Evolutionary conservation across 2,888 invertebrate genomes (phyloP).

Genomic region (Apamea crenata): DNA sequence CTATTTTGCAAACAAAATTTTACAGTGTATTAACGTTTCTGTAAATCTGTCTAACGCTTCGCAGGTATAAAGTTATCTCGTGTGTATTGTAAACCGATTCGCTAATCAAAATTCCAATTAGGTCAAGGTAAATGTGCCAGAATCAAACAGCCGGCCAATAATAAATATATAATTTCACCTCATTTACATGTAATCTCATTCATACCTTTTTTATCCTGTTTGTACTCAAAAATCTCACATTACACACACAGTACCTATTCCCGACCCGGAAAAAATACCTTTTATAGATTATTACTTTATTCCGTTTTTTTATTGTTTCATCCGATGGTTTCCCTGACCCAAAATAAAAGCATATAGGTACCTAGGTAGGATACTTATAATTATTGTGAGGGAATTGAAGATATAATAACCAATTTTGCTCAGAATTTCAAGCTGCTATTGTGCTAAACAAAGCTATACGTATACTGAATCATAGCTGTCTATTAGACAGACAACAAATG

Average conservation of each 20-base stretch:
- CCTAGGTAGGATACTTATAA: no score
- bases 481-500: not conserved
- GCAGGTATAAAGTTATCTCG: not conserved
- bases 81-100: slow-evolving; percentile 12
- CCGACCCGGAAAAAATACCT: not conserved
- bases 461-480: not conserved
- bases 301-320: not conserved
- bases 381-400: not conserved
- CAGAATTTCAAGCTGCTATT: not conserved
- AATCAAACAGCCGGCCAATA: slow-evolving; percentile 26
- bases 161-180: slow-evolving; percentile 5
- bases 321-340: not conserved
- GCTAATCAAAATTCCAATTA: slow-evolving; percentile 32
- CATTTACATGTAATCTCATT: slow-evolving; percentile 8
- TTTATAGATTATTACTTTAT: not conserved
- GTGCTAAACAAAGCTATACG: not conserved
- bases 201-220: not conserved
- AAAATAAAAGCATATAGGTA: not conserved
- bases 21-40: not conserved
- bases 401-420: not conserved
- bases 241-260: not conserved
- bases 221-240: not conserved
- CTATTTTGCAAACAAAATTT: not conserved
- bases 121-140: slow-evolving; percentile 30
- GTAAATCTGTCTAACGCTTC: not conserved